Evolutionary conservation across 1,140 invertebrate species (phyloP).

Genomic region (Penaeus japonicus): DNA sequence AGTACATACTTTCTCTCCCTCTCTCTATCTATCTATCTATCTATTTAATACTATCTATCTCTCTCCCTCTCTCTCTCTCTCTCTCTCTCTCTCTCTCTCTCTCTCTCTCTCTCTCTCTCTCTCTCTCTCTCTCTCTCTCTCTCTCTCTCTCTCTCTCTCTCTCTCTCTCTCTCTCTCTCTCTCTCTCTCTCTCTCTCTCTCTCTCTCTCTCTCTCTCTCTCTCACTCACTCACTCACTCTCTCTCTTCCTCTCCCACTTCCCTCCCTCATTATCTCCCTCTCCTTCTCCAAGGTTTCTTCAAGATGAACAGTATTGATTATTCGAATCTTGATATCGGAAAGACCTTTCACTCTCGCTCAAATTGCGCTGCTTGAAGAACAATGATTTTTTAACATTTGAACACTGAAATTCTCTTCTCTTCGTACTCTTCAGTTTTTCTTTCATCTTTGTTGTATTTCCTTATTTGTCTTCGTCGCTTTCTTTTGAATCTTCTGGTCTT

Average conservation of each 20-base stretch:
- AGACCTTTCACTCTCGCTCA: too few species aligned
- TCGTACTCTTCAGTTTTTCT: neutral
- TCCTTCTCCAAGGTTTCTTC: neutral
- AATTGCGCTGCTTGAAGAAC: too few species aligned
- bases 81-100: neutral
- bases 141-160: neutral
- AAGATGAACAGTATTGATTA: too few species aligned
- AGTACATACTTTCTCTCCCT: neutral
- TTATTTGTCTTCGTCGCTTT: too few species aligned
- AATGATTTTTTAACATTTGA: too few species aligned
- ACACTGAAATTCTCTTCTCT: neutral
- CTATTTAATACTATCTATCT: neutral
- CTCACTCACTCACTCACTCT: neutral
- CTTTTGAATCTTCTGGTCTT: neutral
- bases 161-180: neutral
- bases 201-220: neutral
- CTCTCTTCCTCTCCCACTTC: neutral
- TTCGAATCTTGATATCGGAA: too few species aligned
- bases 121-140: neutral
- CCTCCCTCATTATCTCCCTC: too few species aligned
- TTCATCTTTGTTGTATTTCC: neutral
- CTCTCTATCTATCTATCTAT: neutral
- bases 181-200: neutral
- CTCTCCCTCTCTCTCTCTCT: neutral
- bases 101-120: neutral